Evolutionary conservation across 2,113 vertebrate genomes (phyloP), one percentile per base, ranked within the genome.

Genomic region (Natator depressus): DNA sequence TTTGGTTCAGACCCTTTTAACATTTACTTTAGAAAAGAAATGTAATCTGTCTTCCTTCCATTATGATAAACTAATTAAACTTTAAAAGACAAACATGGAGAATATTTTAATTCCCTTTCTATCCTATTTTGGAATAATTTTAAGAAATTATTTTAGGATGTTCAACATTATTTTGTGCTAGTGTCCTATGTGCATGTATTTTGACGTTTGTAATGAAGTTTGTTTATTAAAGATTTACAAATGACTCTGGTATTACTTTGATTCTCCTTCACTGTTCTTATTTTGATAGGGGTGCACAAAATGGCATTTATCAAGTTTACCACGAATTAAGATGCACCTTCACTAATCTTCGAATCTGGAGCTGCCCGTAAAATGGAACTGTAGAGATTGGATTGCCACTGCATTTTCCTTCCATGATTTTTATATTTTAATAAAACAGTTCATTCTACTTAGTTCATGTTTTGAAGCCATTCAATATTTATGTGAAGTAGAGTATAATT

Each of bases 401-500:
- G 12, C 47, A 89, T 50, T 86, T 84, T 94, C 51, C 53, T 80
- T 95, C 1, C 0, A 51, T 89, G 25, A 6, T 54, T 96, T 97
- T 94, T 93, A 87, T 96, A 93, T 96, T 97, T 96, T 90, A 98
- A 89, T 94, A 89, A 92, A 86, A 91, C 89, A 7, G 22, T 94
- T 93, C 35, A 84, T 96, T 97, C 92, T 76, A 91, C 29, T 96
- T 96, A 94, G 38, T 10, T 97, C 31, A 8, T 87, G 49, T 75
- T 96, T 75, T 96, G 46, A 84, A 95, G 27, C 84, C n/a, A 88
- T 97, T 97, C 94, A 88, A 85, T 95, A 96, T 97, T 96, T 97
- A 87, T 94, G 89, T 93, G 93, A 96, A 97, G 91, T 72, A 93
- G 29, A 0, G 0, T 84, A 85, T 87, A 59, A 95, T 97, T 96